Evolutionary conservation across 2,113 vertebrate species (phyloP).

Genomic region (Trogon melanurus): DNA sequence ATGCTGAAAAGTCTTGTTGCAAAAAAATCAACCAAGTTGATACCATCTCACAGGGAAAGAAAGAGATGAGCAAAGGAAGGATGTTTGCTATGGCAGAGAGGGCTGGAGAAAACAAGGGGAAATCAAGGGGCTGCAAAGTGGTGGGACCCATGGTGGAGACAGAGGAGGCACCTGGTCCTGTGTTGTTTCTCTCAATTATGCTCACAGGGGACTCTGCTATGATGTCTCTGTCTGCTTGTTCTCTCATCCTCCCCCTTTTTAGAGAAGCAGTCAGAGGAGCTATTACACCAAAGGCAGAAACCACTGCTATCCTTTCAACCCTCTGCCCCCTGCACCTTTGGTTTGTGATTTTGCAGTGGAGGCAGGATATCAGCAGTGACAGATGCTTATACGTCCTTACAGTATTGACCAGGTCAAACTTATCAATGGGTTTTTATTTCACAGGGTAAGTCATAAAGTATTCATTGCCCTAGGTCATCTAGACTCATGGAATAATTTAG

Average conservation of each 20-base stretch:
- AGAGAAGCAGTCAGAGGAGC: not conserved
- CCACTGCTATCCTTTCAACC: slow-evolving; percentile 19
- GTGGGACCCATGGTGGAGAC: not conserved
- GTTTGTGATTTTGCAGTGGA: slow-evolving; percentile 36
- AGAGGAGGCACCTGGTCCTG: not conserved
- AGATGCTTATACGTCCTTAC: not conserved
- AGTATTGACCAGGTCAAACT: slow-evolving; percentile 70
- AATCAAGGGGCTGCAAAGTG: not conserved
- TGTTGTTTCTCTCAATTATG: not conserved
- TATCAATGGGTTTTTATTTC: slow-evolving; percentile 69
- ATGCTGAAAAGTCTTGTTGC: not conserved
- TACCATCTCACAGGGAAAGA: not conserved
- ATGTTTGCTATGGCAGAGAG: not conserved
- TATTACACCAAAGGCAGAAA: not conserved
- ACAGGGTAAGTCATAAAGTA: slow-evolving; percentile 61
- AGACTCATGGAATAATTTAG: slow-evolving; percentile 65
- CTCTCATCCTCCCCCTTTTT: not conserved
- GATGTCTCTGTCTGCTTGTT: not conserved
- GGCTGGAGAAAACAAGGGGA: not conserved
- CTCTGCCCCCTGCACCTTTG: not conserved
- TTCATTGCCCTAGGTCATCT: slow-evolving; percentile 60
- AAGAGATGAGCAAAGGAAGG: not conserved
- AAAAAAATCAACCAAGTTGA: not conserved
- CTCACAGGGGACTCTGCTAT: not conserved
- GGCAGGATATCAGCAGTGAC: slow-evolving; percentile 57